These are phyloP conservation scores for Noctua comes DNA, from an alignment of 2,888 invertebrate genomes.

Conservation along the genomic window DNA sequence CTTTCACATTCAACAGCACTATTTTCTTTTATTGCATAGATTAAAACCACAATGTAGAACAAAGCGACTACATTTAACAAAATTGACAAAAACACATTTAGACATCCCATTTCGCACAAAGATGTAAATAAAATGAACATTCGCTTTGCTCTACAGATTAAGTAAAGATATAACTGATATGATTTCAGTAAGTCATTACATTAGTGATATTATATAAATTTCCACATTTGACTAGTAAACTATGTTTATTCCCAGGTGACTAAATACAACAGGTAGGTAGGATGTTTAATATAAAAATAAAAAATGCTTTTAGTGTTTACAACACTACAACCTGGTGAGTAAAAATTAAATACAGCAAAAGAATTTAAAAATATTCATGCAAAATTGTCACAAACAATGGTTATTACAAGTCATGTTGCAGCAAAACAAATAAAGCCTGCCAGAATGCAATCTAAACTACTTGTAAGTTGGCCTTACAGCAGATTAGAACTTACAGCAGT, in stretches of 20 bases:
- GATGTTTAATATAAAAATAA: not conserved
- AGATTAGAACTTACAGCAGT: constrained; percentile 19
- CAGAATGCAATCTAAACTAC: constrained; percentile 36
- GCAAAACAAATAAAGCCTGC: constrained; percentile 58
- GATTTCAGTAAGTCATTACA: not conserved
- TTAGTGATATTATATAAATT: not conserved
- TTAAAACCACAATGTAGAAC: constrained; percentile 54
- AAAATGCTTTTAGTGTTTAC: not conserved
- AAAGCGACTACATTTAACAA: constrained; percentile 50
- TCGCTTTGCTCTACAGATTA: constrained; percentile 62
- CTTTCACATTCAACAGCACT: constrained; percentile 24
- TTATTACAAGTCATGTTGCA: constrained; percentile 53
- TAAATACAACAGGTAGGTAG: not conserved
- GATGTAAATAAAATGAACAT: constrained; percentile 37
- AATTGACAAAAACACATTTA: constrained; percentile 21
- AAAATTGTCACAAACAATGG: constrained; percentile 52
- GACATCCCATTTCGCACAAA: constrained; percentile 50
- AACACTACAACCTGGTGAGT: not conserved
- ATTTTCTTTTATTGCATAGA: constrained; percentile 14
- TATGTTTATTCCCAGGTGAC: not conserved
- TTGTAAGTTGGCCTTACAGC: constrained; percentile 13
- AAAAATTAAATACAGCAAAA: not conserved
- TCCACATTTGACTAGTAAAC: constrained; percentile 4
- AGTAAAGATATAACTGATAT: constrained; percentile 5
- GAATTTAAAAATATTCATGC: constrained; percentile 21